Evolutionary conservation across 2,113 vertebrate species (phyloP).

Genomic region (Equus quagga): DNA sequence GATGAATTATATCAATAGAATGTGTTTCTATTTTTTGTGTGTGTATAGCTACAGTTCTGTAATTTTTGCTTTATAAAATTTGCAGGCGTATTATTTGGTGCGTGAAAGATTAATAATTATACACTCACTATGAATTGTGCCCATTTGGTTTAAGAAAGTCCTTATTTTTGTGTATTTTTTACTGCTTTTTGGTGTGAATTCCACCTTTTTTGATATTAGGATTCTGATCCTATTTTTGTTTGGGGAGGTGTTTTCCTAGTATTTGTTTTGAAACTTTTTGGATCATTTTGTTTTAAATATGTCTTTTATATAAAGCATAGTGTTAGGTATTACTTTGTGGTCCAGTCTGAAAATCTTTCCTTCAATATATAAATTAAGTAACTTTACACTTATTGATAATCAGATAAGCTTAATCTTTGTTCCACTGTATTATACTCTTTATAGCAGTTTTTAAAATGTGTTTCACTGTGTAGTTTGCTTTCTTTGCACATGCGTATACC

Average conservation of each 20-base stretch:
- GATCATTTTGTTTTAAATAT: background rate
- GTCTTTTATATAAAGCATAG: background rate
- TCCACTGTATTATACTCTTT: background rate
- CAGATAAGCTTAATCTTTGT: conserved; percentile 34
- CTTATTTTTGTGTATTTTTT: background rate
- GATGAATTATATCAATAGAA: background rate
- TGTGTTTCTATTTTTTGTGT: background rate
- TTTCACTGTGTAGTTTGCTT: background rate
- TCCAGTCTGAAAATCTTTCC: conserved; percentile 22
- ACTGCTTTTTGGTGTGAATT: conserved; percentile 9
- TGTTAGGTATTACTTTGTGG: conserved; percentile 29
- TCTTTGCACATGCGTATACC: background rate
- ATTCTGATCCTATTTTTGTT: conserved; percentile 3
- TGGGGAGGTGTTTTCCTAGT: background rate
- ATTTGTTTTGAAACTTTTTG: conserved; percentile 42
- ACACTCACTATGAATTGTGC: background rate
- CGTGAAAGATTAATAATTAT: conserved; percentile 41
- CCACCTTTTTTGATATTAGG: conserved; percentile 27
- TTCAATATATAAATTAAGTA: conserved; percentile 43
- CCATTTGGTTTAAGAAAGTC: conserved; percentile 26
- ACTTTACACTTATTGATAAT: conserved; percentile 49
- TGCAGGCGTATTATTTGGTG: background rate
- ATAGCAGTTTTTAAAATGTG: background rate
- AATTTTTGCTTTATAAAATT: conserved; percentile 15
- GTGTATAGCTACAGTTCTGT: background rate